phyloP scores from a whole-genome alignment of 1,140 invertebrate genomes.

The Lepidotrigona ventralis region DNA sequence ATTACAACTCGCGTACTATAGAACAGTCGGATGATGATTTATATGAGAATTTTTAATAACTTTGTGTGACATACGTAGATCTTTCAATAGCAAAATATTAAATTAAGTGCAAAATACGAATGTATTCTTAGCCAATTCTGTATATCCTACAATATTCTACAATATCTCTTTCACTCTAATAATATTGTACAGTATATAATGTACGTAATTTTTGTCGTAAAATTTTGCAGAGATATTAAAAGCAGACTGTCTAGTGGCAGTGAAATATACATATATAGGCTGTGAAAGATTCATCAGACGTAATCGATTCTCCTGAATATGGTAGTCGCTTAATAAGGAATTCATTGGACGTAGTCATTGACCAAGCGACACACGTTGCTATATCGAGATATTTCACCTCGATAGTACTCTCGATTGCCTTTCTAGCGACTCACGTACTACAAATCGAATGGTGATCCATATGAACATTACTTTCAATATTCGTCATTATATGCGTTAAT shows the following conservation, averaged over 20 bases:
- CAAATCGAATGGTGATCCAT: neutral
- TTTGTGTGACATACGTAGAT: no score
- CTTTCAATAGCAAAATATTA: no score
- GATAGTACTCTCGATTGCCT: conserved; percentile 42
- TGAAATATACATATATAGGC: neutral
- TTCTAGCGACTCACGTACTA: conserved; percentile 6
- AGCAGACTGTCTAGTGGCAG: neutral
- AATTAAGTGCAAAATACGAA: no score
- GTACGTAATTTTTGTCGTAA: neutral
- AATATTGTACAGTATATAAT: neutral
- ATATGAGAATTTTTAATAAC: no score
- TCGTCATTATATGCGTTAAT: neutral
- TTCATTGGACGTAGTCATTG: conserved; percentile 37
- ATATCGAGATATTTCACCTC: conserved; percentile 49
- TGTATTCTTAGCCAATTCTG: neutral
- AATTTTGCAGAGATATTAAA: neutral
- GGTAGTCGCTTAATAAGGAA: conserved; percentile 39
- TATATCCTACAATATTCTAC: neutral
- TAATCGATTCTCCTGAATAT: conserved; percentile 35
- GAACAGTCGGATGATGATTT: no score
- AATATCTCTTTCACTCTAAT: no score
- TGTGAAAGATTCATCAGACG: conserved; percentile 5
- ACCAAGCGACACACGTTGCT: conserved; percentile 27
- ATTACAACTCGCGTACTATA: no score
- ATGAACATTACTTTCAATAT: neutral